Conservation (phyloP, 2,888 invertebrate genomes). For the Beris chalybata region DNA sequence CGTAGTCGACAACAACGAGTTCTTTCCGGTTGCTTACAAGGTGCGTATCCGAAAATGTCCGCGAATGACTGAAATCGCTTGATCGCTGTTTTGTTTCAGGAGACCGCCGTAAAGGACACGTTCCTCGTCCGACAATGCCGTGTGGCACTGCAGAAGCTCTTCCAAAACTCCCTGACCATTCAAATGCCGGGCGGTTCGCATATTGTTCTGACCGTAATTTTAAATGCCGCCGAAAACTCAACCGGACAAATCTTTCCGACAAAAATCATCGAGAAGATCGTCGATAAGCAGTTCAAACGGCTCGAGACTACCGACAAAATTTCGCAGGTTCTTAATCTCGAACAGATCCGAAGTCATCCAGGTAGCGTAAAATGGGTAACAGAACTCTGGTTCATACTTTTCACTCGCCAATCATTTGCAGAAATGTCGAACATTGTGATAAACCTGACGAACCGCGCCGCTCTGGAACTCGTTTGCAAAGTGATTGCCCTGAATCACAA, state of each 20-base stretch:
- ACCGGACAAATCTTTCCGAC: slow-evolving; percentile 38
- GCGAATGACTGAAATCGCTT: not conserved
- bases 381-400: not conserved
- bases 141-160: slow-evolving; percentile 32
- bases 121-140: slow-evolving; percentile 35
- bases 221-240: slow-evolving; percentile 31
- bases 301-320: slow-evolving; percentile 31
- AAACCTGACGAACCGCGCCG: slow-evolving; percentile 32
- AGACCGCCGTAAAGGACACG: slow-evolving; percentile 14
- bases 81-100: slow-evolving; percentile 16
- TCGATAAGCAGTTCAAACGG: slow-evolving; percentile 22
- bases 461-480: slow-evolving; percentile 35
- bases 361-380: slow-evolving; percentile 1
- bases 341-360: slow-evolving; percentile 22
- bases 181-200: slow-evolving; percentile 3
- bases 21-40: slow-evolving; percentile 37
- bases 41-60: slow-evolving; percentile 5
- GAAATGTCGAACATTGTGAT: slow-evolving; percentile 36
- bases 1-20: slow-evolving; percentile 29
- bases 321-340: slow-evolving; percentile 36
- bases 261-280: slow-evolving; percentile 34
- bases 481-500: slow-evolving; percentile 30
- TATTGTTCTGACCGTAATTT: slow-evolving; percentile 20
- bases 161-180: slow-evolving; percentile 20
- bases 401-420: not conserved